Evolutionary conservation across 2,888 invertebrate species (phyloP), one percentile per base, ranked within the genome.

Genomic region (Parochlus steinenii): DNA sequence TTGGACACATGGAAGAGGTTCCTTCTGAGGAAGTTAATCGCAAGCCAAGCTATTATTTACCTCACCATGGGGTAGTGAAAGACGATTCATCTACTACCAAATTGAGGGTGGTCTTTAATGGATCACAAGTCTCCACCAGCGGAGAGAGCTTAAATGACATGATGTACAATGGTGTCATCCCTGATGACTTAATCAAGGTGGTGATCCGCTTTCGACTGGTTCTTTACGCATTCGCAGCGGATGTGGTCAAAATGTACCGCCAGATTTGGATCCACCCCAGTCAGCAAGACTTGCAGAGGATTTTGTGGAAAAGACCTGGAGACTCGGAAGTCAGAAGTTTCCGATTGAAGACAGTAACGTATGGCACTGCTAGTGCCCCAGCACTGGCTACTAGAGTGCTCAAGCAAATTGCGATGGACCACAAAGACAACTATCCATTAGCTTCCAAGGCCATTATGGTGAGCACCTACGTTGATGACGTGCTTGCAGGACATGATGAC

Each of bases 301-400:
- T 41, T n/a, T 20, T 41, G 11, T 43, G 44, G 43, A 31, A 38
- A 25, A 20, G 32, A 7, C 31, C 38, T 6, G 22, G 26, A 10
- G 33, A 20, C 15, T 37, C 37, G n/a, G 24, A 17, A 6, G 18
- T 43, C 12, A 38, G 29, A 14, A 24, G 38, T 12, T 44, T 37
- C 23, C 32, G 28, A n/a, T 18, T 44, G 5, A 43, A 41, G 8
- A 44, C 44, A 2, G 42, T 41, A 3, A 43, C 40, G 2, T 45
- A 40, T 32, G 42, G 44, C 3, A 44, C 40, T 3, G 37, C 41
- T 8, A 40, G 40, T 5, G 42, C 42, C n/a, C 40, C 42, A 15
- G 43, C 41, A 25, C 29, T 38, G 5, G 42, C 45, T 2, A 33
- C 42, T 7, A 28, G 35, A 20, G 16, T 11, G 6, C 10, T 33